These are phyloP conservation scores for Drosophila sp. DNA, from an alignment of 1,140 invertebrate genomes.

Conservation along the genomic window DNA sequence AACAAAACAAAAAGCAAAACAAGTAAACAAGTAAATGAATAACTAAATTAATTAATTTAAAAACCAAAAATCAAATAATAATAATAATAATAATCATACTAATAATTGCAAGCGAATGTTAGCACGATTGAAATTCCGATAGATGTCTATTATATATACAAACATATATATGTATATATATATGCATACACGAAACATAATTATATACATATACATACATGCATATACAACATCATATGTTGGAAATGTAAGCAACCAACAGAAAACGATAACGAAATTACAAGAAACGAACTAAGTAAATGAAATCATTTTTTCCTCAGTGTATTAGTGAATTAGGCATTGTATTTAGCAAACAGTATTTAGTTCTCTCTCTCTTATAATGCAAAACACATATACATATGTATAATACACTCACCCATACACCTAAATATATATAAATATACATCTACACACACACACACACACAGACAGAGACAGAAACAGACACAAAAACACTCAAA, in stretches of 20 bases:
- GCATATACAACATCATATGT: constrained; percentile 32
- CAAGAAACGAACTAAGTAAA: constrained; percentile 44
- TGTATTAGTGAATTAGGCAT: constrained; percentile 73
- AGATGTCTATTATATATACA: constrained; percentile 73
- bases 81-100: constrained; percentile 33
- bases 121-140: constrained; percentile 75
- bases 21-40: constrained; percentile 26
- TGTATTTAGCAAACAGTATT: constrained; percentile 68
- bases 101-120: constrained; percentile 40
- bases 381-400: constrained; percentile 24
- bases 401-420: constrained; percentile 20
- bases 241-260: constrained; percentile 26
- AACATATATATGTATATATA: constrained; percentile 30
- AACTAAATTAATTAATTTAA: constrained; percentile 6
- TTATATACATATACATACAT: constrained; percentile 36
- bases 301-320: constrained; percentile 38
- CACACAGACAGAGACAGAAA: background rate
- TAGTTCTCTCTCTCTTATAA: constrained; percentile 34
- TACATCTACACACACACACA: background rate
- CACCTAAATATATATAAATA: background rate
- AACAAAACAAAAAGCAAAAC: constrained; percentile 46
- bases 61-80: background rate
- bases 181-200: constrained; percentile 21
- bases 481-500: background rate
- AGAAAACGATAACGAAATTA: constrained; percentile 46